phyloP scores from a whole-genome alignment of 1,140 invertebrate genomes.

The Gryllus bimaculatus region DNA sequence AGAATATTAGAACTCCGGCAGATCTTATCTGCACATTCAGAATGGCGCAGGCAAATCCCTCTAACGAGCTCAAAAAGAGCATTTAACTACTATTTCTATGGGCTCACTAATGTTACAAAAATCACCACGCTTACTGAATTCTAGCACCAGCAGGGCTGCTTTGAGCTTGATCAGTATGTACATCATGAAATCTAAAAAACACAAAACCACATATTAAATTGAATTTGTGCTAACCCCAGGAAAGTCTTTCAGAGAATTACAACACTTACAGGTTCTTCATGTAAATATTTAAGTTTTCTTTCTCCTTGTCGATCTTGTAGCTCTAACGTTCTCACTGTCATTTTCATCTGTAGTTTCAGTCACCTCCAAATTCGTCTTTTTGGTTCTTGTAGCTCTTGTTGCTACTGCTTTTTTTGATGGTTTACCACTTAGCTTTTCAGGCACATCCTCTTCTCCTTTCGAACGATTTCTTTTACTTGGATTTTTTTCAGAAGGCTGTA shows the following conservation, averaged over 20 bases:
- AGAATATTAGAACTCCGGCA: background rate
- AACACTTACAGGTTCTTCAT: too few species aligned
- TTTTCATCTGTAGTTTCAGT: too few species aligned
- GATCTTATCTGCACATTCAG: background rate
- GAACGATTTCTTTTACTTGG: background rate
- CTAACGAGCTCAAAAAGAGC: background rate
- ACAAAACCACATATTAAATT: background rate
- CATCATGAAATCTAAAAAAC: background rate
- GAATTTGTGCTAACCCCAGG: background rate
- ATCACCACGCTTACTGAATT: background rate
- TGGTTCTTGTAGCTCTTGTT: too few species aligned
- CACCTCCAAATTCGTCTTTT: too few species aligned
- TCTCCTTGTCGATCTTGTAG: too few species aligned
- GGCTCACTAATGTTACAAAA: background rate
- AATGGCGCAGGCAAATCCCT: background rate
- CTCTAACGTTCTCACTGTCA: too few species aligned
- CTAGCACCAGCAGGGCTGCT: background rate
- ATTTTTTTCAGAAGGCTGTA: background rate
- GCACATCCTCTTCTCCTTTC: background rate
- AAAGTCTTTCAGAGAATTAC: background rate
- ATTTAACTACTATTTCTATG: background rate
- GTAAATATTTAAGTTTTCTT: too few species aligned
- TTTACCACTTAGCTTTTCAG: background rate
- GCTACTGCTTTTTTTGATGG: too few species aligned
- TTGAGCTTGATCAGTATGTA: background rate